Conservation (phyloP, 2,797 vertebrate species). For the Rousettus madagascariensis region DNA sequence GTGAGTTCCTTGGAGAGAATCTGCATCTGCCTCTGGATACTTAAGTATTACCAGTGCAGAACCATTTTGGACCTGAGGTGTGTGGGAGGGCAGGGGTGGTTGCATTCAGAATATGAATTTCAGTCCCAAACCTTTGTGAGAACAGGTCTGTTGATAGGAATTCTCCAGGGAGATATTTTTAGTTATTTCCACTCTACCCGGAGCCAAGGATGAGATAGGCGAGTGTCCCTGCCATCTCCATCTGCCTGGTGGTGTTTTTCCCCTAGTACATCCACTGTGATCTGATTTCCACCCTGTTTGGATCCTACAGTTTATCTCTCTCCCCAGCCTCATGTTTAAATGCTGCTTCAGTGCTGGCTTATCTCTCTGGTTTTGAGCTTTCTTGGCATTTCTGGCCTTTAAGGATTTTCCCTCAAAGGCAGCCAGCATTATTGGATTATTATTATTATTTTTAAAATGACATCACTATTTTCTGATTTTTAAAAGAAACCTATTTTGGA, state of each 20-base stretch:
- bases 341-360: not conserved
- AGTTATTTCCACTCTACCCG: not conserved
- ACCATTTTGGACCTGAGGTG: not conserved
- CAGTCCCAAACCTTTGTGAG: not conserved
- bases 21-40: not conserved
- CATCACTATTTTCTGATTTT: not conserved
- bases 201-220: not conserved
- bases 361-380: not conserved
- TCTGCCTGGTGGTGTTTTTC: not conserved
- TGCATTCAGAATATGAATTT: not conserved
- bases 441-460: not conserved
- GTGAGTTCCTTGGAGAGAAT: not conserved
- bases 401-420: conserved; percentile 11
- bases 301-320: not conserved
- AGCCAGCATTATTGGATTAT: not conserved
- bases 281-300: not conserved
- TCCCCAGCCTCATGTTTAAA: not conserved
- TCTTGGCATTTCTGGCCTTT: not conserved
- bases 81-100: not conserved
- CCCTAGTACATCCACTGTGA: not conserved
- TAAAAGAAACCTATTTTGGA: not conserved
- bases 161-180: not conserved
- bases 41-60: not conserved
- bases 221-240: not conserved
- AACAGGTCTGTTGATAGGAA: not conserved